These are phyloP conservation scores for Chamaea fasciata DNA, from an alignment of 2,113 vertebrate species.

Conservation along the genomic window DNA sequence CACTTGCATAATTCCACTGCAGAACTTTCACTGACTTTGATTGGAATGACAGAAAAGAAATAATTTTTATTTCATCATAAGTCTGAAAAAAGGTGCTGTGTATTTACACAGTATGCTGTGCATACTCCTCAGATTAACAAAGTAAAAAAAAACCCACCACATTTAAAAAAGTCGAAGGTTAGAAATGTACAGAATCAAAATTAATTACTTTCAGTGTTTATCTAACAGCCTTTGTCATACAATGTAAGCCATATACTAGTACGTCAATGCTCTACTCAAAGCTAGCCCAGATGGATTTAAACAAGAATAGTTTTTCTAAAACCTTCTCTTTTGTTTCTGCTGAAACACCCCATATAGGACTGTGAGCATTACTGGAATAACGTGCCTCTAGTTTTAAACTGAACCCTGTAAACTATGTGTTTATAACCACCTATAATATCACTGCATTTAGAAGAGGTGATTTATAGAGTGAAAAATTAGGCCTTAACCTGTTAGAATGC, in stretches of 20 bases:
- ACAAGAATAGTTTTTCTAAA: conserved; percentile 57
- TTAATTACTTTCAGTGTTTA: neutral
- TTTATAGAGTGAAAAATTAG: neutral
- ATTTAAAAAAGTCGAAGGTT: neutral
- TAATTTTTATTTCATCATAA: neutral
- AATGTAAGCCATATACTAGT: neutral
- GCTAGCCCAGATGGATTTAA: conserved; percentile 39
- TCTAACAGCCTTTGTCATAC: neutral
- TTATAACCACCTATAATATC: neutral
- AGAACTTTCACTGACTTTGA: neutral
- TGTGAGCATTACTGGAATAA: neutral
- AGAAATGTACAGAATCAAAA: neutral
- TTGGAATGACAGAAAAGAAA: neutral
- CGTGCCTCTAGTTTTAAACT: neutral
- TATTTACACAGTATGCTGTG: neutral
- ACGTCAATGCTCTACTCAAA: neutral
- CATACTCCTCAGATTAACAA: neutral
- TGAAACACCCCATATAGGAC: conserved; percentile 13
- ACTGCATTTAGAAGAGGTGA: neutral
- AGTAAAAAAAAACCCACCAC: neutral
- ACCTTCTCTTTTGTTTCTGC: conserved; percentile 45
- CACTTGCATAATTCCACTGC: neutral
- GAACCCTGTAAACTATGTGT: neutral
- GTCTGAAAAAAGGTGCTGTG: neutral
- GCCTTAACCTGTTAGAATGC: neutral